Evolutionary conservation across 2,888 invertebrate genomes (phyloP).

Genomic region (Cylloceria caligata): DNA sequence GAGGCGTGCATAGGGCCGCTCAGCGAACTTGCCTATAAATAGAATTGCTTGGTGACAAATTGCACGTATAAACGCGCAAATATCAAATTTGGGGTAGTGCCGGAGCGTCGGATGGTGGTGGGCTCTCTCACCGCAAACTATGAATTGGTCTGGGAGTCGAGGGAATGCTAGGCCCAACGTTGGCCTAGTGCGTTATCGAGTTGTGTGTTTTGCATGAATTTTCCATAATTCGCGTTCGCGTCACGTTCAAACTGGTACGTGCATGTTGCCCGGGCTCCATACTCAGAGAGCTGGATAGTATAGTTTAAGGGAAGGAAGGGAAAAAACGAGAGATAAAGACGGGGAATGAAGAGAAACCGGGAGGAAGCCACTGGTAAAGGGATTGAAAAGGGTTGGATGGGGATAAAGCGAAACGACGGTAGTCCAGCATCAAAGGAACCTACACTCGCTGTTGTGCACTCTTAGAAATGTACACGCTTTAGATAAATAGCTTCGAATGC

Average conservation of each 20-base stretch:
- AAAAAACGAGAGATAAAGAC: slow-evolving; percentile 23
- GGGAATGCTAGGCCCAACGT: slow-evolving; percentile 33
- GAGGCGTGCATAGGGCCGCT: slow-evolving; percentile 6
- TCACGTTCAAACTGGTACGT: slow-evolving; percentile 73
- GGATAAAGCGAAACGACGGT: slow-evolving; percentile 34
- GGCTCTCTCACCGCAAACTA: slow-evolving; percentile 21
- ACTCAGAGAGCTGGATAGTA: slow-evolving; percentile 3
- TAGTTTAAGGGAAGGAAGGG: slow-evolving; percentile 37
- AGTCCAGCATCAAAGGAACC: slow-evolving; percentile 56
- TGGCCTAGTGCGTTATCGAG: slow-evolving; percentile 71
- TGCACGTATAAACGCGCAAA: slow-evolving; percentile 69
- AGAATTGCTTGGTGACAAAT: slow-evolving; percentile 71
- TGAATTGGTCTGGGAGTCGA: slow-evolving; percentile 44
- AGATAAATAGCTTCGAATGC: slow-evolving; percentile 11
- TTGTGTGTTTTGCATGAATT: slow-evolving; percentile 73
- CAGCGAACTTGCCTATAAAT: slow-evolving; percentile 55
- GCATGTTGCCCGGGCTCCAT: slow-evolving; percentile 39
- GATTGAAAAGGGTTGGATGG: slow-evolving; percentile 21
- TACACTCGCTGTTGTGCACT: not conserved
- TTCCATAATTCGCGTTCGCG: slow-evolving; percentile 72
- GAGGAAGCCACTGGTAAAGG: slow-evolving; percentile 18
- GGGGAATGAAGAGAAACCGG: slow-evolving; percentile 1
- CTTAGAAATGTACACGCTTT: not conserved
- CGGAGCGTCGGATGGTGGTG: slow-evolving; percentile 30
- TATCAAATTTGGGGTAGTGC: slow-evolving; percentile 68